phyloP scores from a whole-genome alignment of 2,113 vertebrate genomes.

The Probosciger aterrimus region DNA sequence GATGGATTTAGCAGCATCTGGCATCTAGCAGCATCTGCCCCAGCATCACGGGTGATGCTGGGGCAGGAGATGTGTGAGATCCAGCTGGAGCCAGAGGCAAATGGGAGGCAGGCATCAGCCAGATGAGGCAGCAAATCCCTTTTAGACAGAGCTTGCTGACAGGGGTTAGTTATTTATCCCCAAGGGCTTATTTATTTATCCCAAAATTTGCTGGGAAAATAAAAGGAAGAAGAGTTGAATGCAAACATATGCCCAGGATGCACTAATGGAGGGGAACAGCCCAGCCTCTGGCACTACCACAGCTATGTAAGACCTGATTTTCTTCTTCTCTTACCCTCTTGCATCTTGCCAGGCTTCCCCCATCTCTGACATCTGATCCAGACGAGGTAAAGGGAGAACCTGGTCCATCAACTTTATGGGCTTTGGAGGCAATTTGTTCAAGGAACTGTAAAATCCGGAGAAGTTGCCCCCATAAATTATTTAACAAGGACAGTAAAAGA shows the following conservation, averaged over 20 bases:
- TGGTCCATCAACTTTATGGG: not conserved
- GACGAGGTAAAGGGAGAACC: not conserved
- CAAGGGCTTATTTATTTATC: not conserved
- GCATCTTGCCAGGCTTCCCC: not conserved
- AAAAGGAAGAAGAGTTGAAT: not conserved
- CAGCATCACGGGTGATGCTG: not conserved
- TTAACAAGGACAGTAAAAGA: not conserved
- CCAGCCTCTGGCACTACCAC: not conserved
- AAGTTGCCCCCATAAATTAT: not conserved
- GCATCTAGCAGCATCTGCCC: too few species aligned
- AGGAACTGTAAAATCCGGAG: not conserved
- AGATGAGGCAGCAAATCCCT: not conserved
- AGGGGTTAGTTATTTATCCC: not conserved
- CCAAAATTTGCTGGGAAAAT: not conserved
- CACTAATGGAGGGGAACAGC: not conserved
- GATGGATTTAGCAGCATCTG: not conserved
- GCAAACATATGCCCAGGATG: not conserved
- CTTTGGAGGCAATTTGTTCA: not conserved
- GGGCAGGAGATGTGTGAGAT: not conserved
- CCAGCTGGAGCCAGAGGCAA: not conserved
- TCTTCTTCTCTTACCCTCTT: not conserved
- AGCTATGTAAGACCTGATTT: not conserved
- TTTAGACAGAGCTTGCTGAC: not conserved
- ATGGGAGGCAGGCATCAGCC: not conserved
- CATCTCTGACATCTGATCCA: not conserved